phyloP scores from a whole-genome alignment of 2,797 vertebrate genomes.

The Crypturellus tataupa region DNA sequence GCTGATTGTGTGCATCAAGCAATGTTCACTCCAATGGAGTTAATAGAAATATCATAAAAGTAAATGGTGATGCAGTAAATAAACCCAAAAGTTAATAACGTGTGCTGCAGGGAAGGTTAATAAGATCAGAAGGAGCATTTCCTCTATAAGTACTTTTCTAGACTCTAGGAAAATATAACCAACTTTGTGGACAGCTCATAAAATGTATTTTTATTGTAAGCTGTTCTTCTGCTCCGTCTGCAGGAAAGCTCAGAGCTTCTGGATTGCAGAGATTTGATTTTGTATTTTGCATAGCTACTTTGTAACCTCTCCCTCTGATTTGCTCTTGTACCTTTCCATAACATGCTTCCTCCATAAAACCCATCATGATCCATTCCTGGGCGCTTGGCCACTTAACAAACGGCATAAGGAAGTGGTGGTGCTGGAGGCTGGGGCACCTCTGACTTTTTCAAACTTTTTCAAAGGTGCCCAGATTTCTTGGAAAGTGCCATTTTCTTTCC shows the following conservation, averaged over 20 bases:
- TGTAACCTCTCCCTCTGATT: background rate
- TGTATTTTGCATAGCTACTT: background rate
- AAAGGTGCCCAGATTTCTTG: rapidly evolving
- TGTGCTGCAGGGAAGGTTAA: constrained; percentile 40
- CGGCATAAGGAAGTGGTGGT: background rate
- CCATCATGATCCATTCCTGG: background rate
- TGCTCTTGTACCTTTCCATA: background rate
- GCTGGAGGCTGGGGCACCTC: background rate
- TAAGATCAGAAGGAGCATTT: constrained; percentile 48
- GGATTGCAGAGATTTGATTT: background rate
- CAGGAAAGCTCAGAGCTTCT: background rate
- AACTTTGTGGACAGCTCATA: constrained; percentile 18
- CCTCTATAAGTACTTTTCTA: constrained; percentile 28
- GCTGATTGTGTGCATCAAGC: constrained; percentile 15
- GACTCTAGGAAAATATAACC: constrained; percentile 33
- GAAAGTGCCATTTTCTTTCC: background rate
- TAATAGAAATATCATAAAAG: constrained; percentile 57
- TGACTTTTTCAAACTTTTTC: background rate
- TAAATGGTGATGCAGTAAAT: constrained; percentile 56
- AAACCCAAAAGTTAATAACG: constrained; percentile 63
- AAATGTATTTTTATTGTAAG: constrained; percentile 17
- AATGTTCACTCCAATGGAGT: constrained; percentile 31
- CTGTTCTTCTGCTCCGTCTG: background rate
- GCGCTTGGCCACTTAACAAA: background rate
- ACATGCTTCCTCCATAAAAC: background rate